phyloP scores from a whole-genome alignment of 2,888 invertebrate species.

The Bugulina stolonifera region DNA sequence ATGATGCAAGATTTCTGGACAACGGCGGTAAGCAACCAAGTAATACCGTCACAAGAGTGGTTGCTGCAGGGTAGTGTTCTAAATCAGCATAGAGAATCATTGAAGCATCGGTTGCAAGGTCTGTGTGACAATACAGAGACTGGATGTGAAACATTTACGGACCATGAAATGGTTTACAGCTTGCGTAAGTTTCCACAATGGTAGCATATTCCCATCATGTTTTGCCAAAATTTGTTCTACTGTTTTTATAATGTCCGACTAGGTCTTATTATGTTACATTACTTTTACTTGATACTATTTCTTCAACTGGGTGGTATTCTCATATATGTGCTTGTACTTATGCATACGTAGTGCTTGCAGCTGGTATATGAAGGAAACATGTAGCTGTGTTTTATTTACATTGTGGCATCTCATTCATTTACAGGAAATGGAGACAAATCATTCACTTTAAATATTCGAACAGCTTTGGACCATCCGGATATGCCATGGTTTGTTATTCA shows the following conservation, averaged over 20 bases:
- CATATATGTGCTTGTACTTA: too few species aligned
- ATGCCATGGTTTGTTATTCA: constrained; percentile 62
- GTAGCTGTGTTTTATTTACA: too few species aligned
- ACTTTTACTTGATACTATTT: too few species aligned
- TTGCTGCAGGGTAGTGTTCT: constrained; percentile 85
- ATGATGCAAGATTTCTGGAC: constrained; percentile 21
- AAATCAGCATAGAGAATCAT: constrained; percentile 81
- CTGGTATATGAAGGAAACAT: too few species aligned
- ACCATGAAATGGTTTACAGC: constrained; percentile 73
- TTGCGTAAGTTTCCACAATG: constrained; percentile 43
- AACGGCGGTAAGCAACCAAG: constrained; percentile 15
- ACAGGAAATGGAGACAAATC: background rate
- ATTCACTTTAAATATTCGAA: constrained; percentile 65
- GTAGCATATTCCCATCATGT: too few species aligned
- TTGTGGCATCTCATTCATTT: too few species aligned
- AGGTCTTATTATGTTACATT: too few species aligned
- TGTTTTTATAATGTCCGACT: too few species aligned
- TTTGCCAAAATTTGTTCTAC: too few species aligned
- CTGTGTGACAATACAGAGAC: constrained; percentile 73
- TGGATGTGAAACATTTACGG: constrained; percentile 83
- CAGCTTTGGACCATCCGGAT: constrained; percentile 74
- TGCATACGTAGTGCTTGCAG: too few species aligned
- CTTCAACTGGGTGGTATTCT: too few species aligned
- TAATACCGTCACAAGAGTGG: constrained; percentile 83
- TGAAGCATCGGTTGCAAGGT: constrained; percentile 80